Base-by-base conservation (phyloP, 2,888 invertebrate species). In the Lagria hirta region DNA sequence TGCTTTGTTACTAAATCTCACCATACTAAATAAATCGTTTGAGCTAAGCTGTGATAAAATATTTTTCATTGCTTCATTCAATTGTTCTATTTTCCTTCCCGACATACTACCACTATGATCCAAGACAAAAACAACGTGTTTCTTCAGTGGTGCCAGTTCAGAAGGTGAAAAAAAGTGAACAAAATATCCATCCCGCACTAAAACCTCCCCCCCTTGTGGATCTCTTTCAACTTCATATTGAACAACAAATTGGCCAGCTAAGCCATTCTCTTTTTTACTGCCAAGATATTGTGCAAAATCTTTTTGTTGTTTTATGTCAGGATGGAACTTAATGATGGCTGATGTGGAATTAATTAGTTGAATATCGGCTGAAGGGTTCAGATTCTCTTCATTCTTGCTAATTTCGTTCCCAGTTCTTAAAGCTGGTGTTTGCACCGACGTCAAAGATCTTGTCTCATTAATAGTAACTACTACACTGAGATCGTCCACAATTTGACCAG, bases 71-170 rank as follows among this genome's bases (percentile, higher is more conserved):
- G 85, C 83, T 24, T 78, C 75, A 22, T 76, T 75, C 7, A 83
- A 70, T 65, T 85, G 83, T 10, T 71, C 67, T 21, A 85, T 75
- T 70, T 83, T 84, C 32, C 73, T 71, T 16, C 80, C 85, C 52
- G 70, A 68, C 86, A 86, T 86, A 29, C 85, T 85, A 4, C 84
- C 84, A 13, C 84, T 84, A 0, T 81, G 79, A 64, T 87, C 86
- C 57, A 86, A 70, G 3, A 86, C 81, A 63, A 86, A 86, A 2
- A 86, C 75, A 3, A 82, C 80, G 57, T 83, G 78, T 61, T 85
- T 84, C 41, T 71, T 74, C 22, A 84, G 68, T 1, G 80, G 76
- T 8, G 74, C 70, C 46, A 82, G 64, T 8, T 77, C 72, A 1
- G 69, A 60, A 1, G 85, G 85, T 4, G 84, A 79, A 64, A 83